Conservation (phyloP, 1,140 invertebrate species). For the Saccostrea glomerata region DNA sequence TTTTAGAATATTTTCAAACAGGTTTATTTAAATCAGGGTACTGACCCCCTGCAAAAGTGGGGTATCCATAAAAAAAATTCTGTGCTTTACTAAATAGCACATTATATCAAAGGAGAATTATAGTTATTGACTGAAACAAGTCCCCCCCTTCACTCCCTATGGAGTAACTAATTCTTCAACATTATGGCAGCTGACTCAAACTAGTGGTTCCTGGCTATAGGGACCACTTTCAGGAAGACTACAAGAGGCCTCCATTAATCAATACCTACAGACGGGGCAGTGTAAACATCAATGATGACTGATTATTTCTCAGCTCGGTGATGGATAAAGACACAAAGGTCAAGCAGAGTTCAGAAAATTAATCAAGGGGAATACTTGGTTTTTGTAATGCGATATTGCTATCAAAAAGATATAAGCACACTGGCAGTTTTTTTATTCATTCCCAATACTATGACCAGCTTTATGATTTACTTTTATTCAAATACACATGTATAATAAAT, state of each 20-base stretch:
- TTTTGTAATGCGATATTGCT: neutral
- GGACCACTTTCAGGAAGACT: neutral
- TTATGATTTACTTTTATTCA: no score
- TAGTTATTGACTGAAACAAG: neutral
- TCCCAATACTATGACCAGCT: no score
- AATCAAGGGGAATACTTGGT: neutral
- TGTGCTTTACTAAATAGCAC: no score
- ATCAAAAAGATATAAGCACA: neutral
- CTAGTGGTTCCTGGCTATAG: neutral
- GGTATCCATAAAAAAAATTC: no score
- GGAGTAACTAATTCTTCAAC: neutral
- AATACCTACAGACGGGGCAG: neutral
- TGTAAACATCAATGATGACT: constrained; percentile 17
- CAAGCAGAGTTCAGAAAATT: constrained; percentile 16
- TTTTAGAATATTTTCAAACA: no score
- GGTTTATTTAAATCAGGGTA: no score
- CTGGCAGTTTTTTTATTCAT: no score
- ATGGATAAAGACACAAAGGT: neutral
- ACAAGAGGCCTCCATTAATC: neutral
- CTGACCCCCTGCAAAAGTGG: no score
- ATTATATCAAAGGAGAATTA: no score
- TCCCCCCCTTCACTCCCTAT: neutral
- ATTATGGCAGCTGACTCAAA: neutral
- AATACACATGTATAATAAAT: no score
- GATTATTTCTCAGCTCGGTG: neutral